Base-by-base conservation (phyloP, 2,888 invertebrate genomes). In the Oscheius sp. region DNA sequence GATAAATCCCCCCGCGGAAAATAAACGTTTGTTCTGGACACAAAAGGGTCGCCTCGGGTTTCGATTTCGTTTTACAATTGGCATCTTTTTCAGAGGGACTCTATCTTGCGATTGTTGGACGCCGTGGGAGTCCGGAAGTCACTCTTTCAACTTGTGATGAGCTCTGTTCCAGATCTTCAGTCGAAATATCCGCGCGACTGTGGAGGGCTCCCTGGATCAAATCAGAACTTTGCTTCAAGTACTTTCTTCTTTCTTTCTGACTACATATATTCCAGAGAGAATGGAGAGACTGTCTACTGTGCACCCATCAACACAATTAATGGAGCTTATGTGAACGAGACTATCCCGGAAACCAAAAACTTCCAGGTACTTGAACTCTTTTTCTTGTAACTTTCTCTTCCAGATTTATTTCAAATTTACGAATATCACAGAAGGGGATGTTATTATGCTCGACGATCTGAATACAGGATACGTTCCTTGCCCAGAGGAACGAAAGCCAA, bases 401-500 rank as follows among this genome's bases (percentile, higher is more conserved):
- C 58, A 79, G 80, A 64, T 80, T 15, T 66, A 69, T 23, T 57
- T 80, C n/a, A 72, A 75, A n/a, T 80, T 80, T 64, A 71, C 75
- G 1, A 80, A 80, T 58, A 68, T 80, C 10, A 71, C 76, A 1
- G 69, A 66, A 27, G 78, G 74, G 5, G 78, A 78, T 45, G 74
- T 74, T 55, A 65, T 78, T 8, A 66, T 80, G 20, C 39, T 80
- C 25, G 77, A 77, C 48, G 74, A 78, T 46, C 31, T 80, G 57
- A 50, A 65, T 1, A 27, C 72, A 3, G 46, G 55, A 12, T 80
- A 69, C 67, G 52, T 61, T 1, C 29, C 53, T 57, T 66, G 66
- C 57, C 55, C 57, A 10, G 29, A 27, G 45, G 31, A 31, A 42
- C n/a, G n/a, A 3, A 20, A 20, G 42, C 20, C n/a, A 42, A 20